These are phyloP conservation scores for Marmota monax DNA, from an alignment of 2,113 vertebrate species.

Conservation along the genomic window DNA sequence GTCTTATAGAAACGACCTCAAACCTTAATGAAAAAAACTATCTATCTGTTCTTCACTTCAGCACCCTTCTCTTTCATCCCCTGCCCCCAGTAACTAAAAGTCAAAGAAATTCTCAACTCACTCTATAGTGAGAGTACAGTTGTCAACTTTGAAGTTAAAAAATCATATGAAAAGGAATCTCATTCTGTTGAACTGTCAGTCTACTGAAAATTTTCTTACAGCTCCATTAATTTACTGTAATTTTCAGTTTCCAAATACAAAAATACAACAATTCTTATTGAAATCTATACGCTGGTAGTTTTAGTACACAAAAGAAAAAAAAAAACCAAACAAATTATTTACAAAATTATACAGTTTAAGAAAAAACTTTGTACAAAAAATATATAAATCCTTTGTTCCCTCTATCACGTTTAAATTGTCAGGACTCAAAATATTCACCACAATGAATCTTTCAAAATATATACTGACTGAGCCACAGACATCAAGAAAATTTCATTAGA, in stretches of 20 bases:
- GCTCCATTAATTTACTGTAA: conserved; percentile 87
- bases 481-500: conserved; percentile 78
- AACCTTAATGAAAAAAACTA: background rate
- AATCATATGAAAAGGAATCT: conserved; percentile 91
- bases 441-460: conserved; percentile 85
- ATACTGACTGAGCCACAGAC: conserved; percentile 87
- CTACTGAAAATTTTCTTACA: conserved; percentile 87
- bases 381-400: conserved; percentile 93
- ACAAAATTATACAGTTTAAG: conserved; percentile 93
- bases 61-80: conserved; percentile 43
- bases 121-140: conserved; percentile 8
- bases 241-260: conserved; percentile 90
- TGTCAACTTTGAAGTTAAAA: conserved; percentile 81
- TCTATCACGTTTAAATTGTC: conserved; percentile 86
- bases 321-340: conserved; percentile 89
- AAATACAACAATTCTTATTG: conserved; percentile 93
- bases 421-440: conserved; percentile 85
- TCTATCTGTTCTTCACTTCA: conserved; percentile 30
- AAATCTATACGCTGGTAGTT: conserved; percentile 91
- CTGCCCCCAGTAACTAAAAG: background rate
- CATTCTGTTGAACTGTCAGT: conserved; percentile 79
- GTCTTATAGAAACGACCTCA: background rate
- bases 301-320: conserved; percentile 90
- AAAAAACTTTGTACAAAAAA: conserved; percentile 92
- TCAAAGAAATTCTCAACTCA: conserved; percentile 69